Conservation (phyloP, 2,888 invertebrate genomes). For the Thecocarcelia acutangulata region DNA sequence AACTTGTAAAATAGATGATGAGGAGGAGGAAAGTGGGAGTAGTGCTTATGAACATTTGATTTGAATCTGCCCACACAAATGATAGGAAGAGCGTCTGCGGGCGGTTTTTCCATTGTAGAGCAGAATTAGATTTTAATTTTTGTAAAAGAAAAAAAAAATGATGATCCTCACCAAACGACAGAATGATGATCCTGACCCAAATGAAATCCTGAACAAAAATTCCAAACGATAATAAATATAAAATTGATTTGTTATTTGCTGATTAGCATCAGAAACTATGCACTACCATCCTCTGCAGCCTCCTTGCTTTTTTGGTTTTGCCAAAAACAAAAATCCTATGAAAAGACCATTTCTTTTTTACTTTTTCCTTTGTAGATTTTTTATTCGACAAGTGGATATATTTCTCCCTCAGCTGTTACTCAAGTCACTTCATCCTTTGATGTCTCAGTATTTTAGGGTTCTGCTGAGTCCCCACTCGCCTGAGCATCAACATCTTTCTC, state of each 20-base stretch:
- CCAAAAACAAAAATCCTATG: slow-evolving; percentile 93
- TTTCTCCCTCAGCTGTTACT: slow-evolving; percentile 75
- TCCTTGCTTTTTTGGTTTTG: slow-evolving; percentile 89
- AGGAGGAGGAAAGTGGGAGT: no score
- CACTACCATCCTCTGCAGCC: slow-evolving; percentile 77
- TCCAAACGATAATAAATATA: no score
- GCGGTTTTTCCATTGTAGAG: no score
- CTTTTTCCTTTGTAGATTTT: slow-evolving; percentile 87
- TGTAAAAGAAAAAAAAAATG: no score
- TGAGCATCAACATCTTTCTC: slow-evolving; percentile 82
- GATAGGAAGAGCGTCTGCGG: no score
- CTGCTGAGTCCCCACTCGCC: slow-evolving; percentile 68
- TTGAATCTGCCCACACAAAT: no score
- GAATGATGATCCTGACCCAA: no score
- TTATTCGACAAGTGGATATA: slow-evolving; percentile 81
- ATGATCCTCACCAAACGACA: no score
- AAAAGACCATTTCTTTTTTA: slow-evolving; percentile 95
- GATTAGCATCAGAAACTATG: slow-evolving; percentile 67
- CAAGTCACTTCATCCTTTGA: slow-evolving; percentile 72
- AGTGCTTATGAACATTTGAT: no score
- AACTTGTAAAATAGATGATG: no score
- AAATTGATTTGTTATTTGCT: slow-evolving; percentile 72
- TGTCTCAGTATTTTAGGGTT: slow-evolving; percentile 45
- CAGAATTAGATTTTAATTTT: no score
- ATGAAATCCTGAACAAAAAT: no score